Evolutionary conservation across 2,888 invertebrate species (phyloP), one percentile per base, ranked within the genome.

Genomic region (Adineta ricciae): DNA sequence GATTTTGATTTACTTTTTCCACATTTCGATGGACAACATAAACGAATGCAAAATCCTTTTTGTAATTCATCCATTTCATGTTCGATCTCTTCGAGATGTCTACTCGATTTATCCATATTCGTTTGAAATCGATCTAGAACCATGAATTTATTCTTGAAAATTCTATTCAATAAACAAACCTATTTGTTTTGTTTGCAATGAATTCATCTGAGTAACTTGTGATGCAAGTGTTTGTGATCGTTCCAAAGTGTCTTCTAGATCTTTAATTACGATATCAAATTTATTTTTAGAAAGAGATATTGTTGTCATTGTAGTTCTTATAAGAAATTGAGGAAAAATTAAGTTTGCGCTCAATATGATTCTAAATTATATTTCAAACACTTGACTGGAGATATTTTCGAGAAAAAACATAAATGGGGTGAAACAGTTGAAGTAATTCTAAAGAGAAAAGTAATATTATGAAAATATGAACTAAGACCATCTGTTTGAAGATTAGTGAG

Each of bases 201-300:
- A 41, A 14, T 78, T 41, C 9, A 78, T 41, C 38, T 78, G 38
- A 78, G 24, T 24, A 41, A 41, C 16, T 19, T 41, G 41, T n/a
- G 78, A 78, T 78, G 24, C 78, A 41, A 78, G 78, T 11, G n/a
- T 24, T 78, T 78, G 41, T 78, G 78, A 41, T 41, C 78, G 78
- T 78, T 38, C 19, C 1, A 41, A 41, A 2, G 41, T 78, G 41
- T 21, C 41, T 41, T 78, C 78, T 41, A 64, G 19, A 16, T 64
- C 64, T 32, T 64, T 64, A 32, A 64, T 19, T 32, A 64, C 19
- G 1, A 19, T 32, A 64, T 64, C 32, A 7, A 64, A 32, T 32
- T 64, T 32, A 36, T 64, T 32, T 64, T 32, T 32, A 19, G 64
- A 32, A 64, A 64, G 19, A 64, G 64, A 64, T 64, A 16, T 32